Percentiles rank a stretch among this genome's conserved stretches.
Evolutionary conservation across 2,888 invertebrate species (phyloP).

Genomic region (Philaethria dido): DNA sequence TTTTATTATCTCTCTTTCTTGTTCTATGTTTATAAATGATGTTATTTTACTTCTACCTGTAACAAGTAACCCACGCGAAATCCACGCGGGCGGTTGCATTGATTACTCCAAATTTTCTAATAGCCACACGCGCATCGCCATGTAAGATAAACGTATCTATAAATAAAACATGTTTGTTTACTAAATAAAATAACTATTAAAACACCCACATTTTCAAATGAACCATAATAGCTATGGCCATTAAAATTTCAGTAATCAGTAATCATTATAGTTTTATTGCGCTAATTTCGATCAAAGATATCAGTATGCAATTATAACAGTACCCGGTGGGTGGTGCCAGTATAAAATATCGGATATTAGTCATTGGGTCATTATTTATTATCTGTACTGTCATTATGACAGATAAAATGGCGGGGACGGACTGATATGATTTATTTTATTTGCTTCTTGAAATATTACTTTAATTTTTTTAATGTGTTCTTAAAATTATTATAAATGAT

Average conservation of each 20-base stretch:
- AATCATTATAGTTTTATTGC: conserved; percentile 22
- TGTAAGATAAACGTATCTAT: conserved; percentile 5
- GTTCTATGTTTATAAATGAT: too few relatives aligned
- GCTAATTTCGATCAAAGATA: conserved; percentile 32
- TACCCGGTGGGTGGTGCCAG: conserved; percentile 31
- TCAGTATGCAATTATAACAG: conserved; percentile 35
- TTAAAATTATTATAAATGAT: conserved; percentile 6
- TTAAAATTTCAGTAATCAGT: conserved; percentile 19
- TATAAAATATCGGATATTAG: conserved; percentile 30
- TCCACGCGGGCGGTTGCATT: conserved; percentile 9
- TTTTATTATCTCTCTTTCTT: too few relatives aligned
- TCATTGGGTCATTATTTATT: conserved; percentile 38
- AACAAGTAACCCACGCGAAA: background rate
- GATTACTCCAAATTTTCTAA: conserved; percentile 1
- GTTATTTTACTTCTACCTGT: background rate
- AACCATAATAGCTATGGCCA: background rate
- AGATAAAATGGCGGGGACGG: conserved; percentile 33
- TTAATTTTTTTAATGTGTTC: conserved; percentile 4
- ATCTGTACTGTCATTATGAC: conserved; percentile 35
- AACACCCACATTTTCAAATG: conserved; percentile 22
- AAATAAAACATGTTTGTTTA: conserved; percentile 24
- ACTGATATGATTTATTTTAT: conserved; percentile 31
- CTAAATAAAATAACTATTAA: conserved; percentile 19
- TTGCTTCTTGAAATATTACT: conserved; percentile 19
- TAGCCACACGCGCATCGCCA: background rate